These are phyloP conservation scores for Lutjanus erythropterus DNA, from an alignment of 2,113 vertebrate species.

Conservation along the genomic window DNA sequence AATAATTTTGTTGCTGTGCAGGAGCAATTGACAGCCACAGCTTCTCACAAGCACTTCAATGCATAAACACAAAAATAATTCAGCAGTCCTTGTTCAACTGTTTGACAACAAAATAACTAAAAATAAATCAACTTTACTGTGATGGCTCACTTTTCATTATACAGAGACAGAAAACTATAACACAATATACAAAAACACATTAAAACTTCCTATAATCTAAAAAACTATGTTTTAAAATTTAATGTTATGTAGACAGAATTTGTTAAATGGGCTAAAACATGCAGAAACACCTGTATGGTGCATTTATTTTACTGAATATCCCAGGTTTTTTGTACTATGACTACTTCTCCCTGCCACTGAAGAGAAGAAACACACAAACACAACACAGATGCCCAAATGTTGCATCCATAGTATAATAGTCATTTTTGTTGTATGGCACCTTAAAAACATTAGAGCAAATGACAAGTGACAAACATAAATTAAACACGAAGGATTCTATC, in stretches of 20 bases:
- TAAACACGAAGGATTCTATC: not conserved
- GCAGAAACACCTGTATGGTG: conserved; percentile 12
- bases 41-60: not conserved
- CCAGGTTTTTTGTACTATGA: not conserved
- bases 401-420: not conserved
- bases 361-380: not conserved
- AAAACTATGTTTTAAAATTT: not conserved
- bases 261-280: conserved; percentile 35
- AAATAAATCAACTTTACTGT: not conserved
- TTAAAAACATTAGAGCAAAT: conserved; percentile 7
- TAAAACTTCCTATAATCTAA: not conserved
- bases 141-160: conserved; percentile 23
- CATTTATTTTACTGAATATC: conserved; percentile 17
- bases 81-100: not conserved
- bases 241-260: not conserved
- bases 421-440: not conserved
- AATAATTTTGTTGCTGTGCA: not conserved
- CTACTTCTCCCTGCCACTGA: not conserved
- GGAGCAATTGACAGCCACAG: not conserved
- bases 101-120: not conserved
- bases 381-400: not conserved
- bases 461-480: conserved; percentile 22
- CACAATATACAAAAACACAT: not conserved
- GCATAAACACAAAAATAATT: not conserved
- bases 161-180: not conserved